Evolutionary conservation across 2,888 invertebrate genomes (phyloP), one percentile per base, ranked within the genome.

Genomic region (Electrophaes corylata): DNA sequence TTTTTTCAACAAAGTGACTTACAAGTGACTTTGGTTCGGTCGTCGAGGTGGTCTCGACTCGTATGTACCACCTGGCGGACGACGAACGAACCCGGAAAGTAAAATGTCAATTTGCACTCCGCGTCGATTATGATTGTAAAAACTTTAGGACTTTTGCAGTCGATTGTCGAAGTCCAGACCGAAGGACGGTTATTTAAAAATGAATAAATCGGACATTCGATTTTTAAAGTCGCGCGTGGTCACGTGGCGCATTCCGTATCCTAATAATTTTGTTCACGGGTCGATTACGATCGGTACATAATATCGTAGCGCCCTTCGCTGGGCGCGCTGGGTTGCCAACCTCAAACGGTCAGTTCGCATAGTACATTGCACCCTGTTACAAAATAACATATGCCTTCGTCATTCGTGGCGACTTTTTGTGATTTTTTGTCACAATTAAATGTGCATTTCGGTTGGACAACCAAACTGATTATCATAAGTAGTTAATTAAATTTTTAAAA

Each of bases 11-110:
- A 88, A 88, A 82, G 87, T 88, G 79, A 88, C 79, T 84, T 82
- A 84, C 86, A 86, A 84, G 86, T 90, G 83, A 90, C 88, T 84
- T 89, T 88, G 88, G 71, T 65, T 74, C 82, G 86, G 81, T 79
- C 85, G 83, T 72, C 83, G 83, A 75, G 87, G 88, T 87, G 88
- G 87, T 86, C 87, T 75, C 69, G 48, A 35, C 35, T 29, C 26
- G 26, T 29, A 29, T n/a, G 14, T 48, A 59, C 72, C 81, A 79
- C 77, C 79, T 79, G 62, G 61, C 57, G 59, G 43, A 33, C 40
- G 79, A 79, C 79, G 72, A 66, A 58, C 75, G 78, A 79, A 84
- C 81, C 83, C 85, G 84, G 84, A 84, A 83, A 83, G 76, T 82
- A 67, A 83, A 87, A 86, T 86, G 85, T 83, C 86, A 86, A 76